A percentile compares a stretch with the other conserved stretches of the same genome.
Evolutionary conservation across 2,113 vertebrate species (phyloP).

Genomic region (Rallus limicola): DNA sequence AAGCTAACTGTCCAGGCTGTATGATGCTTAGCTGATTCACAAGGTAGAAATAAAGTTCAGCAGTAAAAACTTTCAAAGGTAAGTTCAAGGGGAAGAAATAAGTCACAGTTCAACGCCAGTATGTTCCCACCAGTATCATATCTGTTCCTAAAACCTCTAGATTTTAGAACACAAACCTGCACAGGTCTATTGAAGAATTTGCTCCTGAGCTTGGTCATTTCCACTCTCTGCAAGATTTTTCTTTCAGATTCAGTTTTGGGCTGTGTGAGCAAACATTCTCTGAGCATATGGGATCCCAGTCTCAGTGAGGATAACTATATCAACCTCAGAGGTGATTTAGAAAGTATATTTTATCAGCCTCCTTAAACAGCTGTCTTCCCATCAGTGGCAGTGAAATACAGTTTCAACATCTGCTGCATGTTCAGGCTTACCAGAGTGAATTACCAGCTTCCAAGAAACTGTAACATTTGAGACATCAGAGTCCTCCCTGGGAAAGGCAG

Average conservation of each 20-base stretch:
- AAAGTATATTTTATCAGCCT: background rate
- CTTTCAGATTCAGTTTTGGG: background rate
- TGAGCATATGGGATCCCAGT: background rate
- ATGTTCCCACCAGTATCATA: background rate
- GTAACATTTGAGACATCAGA: background rate
- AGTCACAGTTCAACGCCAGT: background rate
- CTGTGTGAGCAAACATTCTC: background rate
- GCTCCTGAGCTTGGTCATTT: background rate
- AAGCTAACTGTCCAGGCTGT: background rate
- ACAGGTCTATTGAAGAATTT: background rate
- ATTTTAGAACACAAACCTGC: background rate
- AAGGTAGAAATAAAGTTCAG: background rate
- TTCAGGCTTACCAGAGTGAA: background rate
- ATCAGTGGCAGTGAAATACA: background rate
- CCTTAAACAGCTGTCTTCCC: background rate
- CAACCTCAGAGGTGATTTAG: background rate
- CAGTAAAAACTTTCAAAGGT: background rate
- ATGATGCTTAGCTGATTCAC: background rate
- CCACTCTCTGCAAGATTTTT: background rate
- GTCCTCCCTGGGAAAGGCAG: background rate
- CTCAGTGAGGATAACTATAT: background rate
- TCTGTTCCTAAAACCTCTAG: background rate
- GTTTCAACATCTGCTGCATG: background rate
- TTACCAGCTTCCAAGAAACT: background rate
- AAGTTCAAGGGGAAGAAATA: background rate